Percentiles rank a stretch among this genome's conserved stretches.
Evolutionary conservation across 2,888 invertebrate species (phyloP).

Genomic region (Leptarthrus brevirostris): DNA sequence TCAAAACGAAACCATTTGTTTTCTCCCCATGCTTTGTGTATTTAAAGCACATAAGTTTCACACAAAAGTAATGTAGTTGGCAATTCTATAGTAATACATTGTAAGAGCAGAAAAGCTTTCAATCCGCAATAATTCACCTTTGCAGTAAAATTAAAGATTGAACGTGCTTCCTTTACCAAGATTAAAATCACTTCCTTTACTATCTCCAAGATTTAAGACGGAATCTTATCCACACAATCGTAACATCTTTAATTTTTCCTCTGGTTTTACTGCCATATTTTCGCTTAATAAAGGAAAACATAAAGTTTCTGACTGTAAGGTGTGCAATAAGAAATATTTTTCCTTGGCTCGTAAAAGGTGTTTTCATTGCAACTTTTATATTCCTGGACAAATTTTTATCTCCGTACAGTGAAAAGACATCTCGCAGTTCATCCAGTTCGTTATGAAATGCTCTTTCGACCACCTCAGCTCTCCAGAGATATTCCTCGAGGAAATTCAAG

Average conservation of each 20-base stretch:
- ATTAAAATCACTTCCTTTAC: no score
- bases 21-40: no score
- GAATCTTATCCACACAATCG: no score
- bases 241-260: slow-evolving; percentile 11
- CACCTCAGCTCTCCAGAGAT: neutral
- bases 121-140: no score
- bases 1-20: no score
- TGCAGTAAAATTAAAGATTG: no score
- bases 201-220: no score
- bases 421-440: slow-evolving; percentile 21
- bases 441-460: slow-evolving; percentile 18
- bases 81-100: no score
- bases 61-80: no score
- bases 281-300: slow-evolving; percentile 20
- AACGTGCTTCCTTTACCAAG: no score
- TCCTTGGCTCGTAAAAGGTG: slow-evolving; percentile 35
- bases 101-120: no score
- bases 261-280: slow-evolving; percentile 17
- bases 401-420: neutral
- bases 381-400: slow-evolving; percentile 35
- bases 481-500: slow-evolving; percentile 6
- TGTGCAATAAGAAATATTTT: slow-evolving; percentile 39
- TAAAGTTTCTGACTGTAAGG: slow-evolving; percentile 30
- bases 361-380: slow-evolving; percentile 43
- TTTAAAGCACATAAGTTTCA: no score